A percentile compares a stretch with the other conserved stretches of the same genome.
phyloP scores from a whole-genome alignment of 2,888 invertebrate species.

The Alentia gelatinosa region DNA sequence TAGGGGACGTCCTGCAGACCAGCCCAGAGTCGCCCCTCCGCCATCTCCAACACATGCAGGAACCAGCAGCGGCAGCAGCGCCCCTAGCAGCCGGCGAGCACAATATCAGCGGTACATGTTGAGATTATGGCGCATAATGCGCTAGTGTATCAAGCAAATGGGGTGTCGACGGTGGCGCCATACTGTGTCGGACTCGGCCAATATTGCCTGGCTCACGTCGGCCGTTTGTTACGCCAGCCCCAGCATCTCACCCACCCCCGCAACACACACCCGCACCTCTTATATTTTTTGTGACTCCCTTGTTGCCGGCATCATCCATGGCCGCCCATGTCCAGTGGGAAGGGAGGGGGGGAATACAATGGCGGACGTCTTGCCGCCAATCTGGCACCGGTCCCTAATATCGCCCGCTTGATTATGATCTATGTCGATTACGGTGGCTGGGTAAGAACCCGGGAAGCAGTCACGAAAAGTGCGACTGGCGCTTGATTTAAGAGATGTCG shows the following conservation, averaged over 20 bases:
- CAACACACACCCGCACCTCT: no score
- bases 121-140: neutral
- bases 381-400: neutral
- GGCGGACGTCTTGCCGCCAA: no score
- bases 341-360: neutral
- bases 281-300: neutral
- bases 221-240: neutral
- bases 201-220: neutral
- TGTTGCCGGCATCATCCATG: neutral
- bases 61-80: neutral
- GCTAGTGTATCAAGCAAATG: neutral
- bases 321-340: neutral
- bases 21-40: no score
- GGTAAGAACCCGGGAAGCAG: neutral
- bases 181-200: neutral
- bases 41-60: no score
- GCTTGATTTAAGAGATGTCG: neutral
- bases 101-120: neutral
- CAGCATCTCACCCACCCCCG: neutral
- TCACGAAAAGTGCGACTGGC: neutral
- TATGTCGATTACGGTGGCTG: neutral
- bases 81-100: neutral
- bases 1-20: no score
- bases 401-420: constrained; percentile 12
- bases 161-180: neutral